Percentiles rank a stretch among this genome's conserved stretches.
phyloP scores from a whole-genome alignment of 2,113 vertebrate genomes.

The Pomatostomus ruficeps region DNA sequence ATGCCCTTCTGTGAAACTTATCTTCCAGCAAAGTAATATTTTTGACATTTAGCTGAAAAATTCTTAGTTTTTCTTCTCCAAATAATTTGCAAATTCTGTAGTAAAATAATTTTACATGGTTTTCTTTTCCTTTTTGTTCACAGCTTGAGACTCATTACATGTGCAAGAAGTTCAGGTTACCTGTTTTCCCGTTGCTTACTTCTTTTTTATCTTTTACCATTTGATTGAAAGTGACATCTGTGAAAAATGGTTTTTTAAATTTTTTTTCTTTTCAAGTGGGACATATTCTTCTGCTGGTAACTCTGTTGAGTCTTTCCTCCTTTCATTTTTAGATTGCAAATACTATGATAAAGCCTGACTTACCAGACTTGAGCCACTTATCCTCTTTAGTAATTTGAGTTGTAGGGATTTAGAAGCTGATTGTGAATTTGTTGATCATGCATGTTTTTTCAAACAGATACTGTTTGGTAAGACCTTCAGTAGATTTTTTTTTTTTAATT shows the following conservation, averaged over 20 bases:
- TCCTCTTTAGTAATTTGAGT: not conserved
- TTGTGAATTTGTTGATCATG: not conserved
- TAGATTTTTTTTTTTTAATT: not conserved
- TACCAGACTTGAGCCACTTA: not conserved
- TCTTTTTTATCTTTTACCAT: not conserved
- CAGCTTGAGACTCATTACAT: not conserved
- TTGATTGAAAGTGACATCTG: not conserved
- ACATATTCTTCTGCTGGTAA: not conserved
- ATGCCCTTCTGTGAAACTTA: not conserved
- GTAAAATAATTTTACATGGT: not conserved
- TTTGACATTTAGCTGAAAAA: constrained; percentile 2
- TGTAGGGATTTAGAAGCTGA: not conserved
- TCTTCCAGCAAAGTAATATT: not conserved
- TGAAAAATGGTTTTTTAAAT: not conserved
- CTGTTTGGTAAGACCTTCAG: not conserved
- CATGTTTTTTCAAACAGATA: not conserved
- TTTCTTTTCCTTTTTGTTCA: not conserved
- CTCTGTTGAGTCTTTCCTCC: not conserved
- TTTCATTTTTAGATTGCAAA: not conserved
- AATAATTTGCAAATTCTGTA: not conserved
- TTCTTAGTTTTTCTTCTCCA: not conserved
- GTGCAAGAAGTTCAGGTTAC: not conserved
- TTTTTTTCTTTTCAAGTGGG: not conserved
- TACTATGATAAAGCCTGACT: not conserved
- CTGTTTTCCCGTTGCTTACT: not conserved